Conservation (phyloP, 1,140 invertebrate genomes). For the Chironomus striatipennis region DNA sequence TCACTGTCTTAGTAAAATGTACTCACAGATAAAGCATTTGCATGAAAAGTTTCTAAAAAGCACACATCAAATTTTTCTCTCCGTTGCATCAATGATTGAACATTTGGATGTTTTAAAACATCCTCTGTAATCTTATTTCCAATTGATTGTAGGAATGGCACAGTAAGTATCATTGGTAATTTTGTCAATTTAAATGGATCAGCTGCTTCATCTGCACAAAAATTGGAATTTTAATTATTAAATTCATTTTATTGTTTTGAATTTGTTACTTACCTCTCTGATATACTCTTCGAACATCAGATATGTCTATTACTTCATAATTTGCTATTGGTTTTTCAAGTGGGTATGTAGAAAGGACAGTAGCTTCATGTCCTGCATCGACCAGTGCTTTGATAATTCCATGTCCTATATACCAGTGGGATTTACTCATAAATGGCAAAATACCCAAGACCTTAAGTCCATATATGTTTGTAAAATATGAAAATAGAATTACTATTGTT, state of each 20-base stretch:
- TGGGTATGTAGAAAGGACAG: constrained; percentile 40
- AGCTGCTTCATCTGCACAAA: no score
- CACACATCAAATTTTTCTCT: constrained; percentile 29
- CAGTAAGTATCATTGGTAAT: no score
- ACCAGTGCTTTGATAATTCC: constrained; percentile 39
- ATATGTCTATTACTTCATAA: constrained; percentile 32
- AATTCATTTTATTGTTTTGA: not conserved
- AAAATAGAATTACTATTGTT: no score
- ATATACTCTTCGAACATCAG: not conserved
- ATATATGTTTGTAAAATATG: not conserved
- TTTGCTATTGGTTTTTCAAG: constrained; percentile 33
- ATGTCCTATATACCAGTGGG: constrained; percentile 49
- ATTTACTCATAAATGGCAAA: constrained; percentile 43
- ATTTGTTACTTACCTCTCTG: not conserved
- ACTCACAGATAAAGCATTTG: not conserved
- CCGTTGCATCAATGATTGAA: constrained; percentile 26
- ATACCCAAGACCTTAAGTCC: constrained; percentile 32
- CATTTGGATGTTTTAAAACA: not conserved
- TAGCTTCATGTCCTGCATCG: constrained; percentile 42
- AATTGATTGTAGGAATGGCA: not conserved
- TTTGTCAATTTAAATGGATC: no score
- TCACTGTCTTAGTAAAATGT: no score
- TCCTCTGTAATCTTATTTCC: not conserved
- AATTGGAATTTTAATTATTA: no score
- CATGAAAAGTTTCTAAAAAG: constrained; percentile 25